These are phyloP conservation scores for Arrhopalites spinosus DNA, from an alignment of 2,888 invertebrate species.

Conservation along the genomic window DNA sequence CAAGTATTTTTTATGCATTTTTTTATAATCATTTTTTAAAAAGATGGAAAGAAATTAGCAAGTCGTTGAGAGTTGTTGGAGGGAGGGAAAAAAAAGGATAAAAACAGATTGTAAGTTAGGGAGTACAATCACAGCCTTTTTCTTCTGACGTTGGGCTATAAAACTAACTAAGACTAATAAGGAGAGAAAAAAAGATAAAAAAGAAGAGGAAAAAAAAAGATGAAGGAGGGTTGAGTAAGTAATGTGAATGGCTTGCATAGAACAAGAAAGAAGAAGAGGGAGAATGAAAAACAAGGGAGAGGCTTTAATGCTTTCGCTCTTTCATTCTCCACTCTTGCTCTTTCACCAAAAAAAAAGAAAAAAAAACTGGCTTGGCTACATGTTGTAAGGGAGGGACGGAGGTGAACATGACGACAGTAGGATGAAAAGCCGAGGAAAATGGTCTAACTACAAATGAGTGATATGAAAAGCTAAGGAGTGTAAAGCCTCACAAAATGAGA, in stretches of 20 bases:
- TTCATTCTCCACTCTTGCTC: no score
- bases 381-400: not conserved
- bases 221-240: not conserved
- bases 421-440: slow-evolving; percentile 16
- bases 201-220: slow-evolving; percentile 1
- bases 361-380: not conserved
- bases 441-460: slow-evolving; percentile 40
- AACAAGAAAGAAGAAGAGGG: slow-evolving; percentile 1
- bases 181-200: not conserved
- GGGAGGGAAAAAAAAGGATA: not conserved
- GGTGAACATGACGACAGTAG: not conserved
- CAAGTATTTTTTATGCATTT: no score
- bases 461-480: slow-evolving; percentile 29
- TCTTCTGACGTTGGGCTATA: no score
- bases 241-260: not conserved
- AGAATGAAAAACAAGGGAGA: not conserved
- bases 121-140: no score
- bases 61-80: not conserved
- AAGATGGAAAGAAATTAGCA: not conserved
- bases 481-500: slow-evolving; percentile 27
- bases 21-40: not conserved
- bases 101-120: not conserved
- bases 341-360: not conserved
- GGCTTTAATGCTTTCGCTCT: not conserved
- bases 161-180: no score